phyloP scores from a whole-genome alignment of 2,113 vertebrate species.

The Oreochromis aureus region DNA sequence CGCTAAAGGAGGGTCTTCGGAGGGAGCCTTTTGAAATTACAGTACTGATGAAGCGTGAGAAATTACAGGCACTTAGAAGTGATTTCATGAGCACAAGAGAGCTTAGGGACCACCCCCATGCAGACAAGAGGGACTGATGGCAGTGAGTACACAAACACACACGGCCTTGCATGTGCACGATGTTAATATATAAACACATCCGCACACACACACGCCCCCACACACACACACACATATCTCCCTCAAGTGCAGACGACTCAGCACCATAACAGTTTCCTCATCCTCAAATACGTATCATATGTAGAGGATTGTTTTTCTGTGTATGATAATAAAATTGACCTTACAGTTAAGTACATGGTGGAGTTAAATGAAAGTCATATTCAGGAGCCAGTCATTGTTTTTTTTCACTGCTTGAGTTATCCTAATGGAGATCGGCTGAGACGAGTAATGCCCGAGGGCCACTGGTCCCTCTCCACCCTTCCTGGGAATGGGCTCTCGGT shows the following conservation, averaged over 20 bases:
- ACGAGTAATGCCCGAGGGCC: constrained; percentile 40
- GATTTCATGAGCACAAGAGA: constrained; percentile 59
- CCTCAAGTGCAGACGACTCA: background rate
- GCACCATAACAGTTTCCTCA: background rate
- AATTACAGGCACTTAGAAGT: constrained; percentile 67
- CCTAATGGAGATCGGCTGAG: constrained; percentile 33
- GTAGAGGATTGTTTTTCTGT: background rate
- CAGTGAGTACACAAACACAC: constrained; percentile 28
- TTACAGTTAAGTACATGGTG: constrained; percentile 1
- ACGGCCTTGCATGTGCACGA: background rate
- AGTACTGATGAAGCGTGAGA: constrained; percentile 69
- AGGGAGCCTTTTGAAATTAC: constrained; percentile 59
- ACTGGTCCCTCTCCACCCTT: constrained; percentile 46
- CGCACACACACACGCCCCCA: background rate
- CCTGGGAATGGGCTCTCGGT: constrained; percentile 38
- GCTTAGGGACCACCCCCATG: constrained; percentile 57
- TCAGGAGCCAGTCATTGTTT: constrained; percentile 20
- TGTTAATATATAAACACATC: background rate
- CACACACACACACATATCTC: background rate
- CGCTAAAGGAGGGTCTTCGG: constrained; percentile 47
- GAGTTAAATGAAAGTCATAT: constrained; percentile 8
- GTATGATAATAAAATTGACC: constrained; percentile 2
- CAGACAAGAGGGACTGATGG: background rate
- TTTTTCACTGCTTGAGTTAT: constrained; percentile 23
- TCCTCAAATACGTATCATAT: background rate